Base-by-base conservation (phyloP, 2,797 vertebrate genomes). In the Jordanella pulchra region DNA sequence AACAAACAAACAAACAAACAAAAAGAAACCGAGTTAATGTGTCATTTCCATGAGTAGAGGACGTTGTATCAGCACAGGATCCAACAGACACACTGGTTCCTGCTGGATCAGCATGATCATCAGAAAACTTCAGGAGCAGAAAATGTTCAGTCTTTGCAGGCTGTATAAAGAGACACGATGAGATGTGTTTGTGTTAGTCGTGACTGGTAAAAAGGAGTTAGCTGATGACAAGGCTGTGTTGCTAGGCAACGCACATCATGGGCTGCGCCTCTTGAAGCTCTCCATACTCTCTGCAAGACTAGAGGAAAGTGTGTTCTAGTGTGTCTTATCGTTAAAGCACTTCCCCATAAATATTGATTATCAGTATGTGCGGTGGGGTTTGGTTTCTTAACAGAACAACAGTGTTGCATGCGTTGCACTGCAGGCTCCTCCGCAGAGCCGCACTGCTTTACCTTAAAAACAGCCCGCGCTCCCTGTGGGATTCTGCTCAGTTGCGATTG, bases 181-280 rank as follows among this genome's bases (percentile, higher is more conserved):
- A 92, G 90, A 89, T 89, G 93, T 94, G 87, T 94, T 94, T 95
- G 93, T 94, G 94, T 96, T 95, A 95, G 96, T 97, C 94, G 92
- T 97, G 96, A 97, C 95, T 95, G 92, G 92, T 95, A 93, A 95
- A 63, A 96, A 95, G 93, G 93, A 91, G 90, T 95, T 94, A 95
- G 96, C 95, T 95, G 94, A 95, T 95, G 95, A 95, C 93, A 95
- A 95, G 94, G 92, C 93, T 93, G 92, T 89, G 94, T 96, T 97
- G 95, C 95, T 95, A 95, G 92, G 96, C 95, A 95, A 93, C 94
- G 51, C 87, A 88, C 92, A 93, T 95, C 88, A 91, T 91, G 94
- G 94, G 90, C 94, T 94, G 91, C 90, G 91, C 91, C 94, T 94
- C 91, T 92, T 67, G 84, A 79, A 89, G 83, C 89, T 90, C 85